Evolutionary conservation across 2,113 vertebrate species (phyloP).

Genomic region (Bufo gargarizans): DNA sequence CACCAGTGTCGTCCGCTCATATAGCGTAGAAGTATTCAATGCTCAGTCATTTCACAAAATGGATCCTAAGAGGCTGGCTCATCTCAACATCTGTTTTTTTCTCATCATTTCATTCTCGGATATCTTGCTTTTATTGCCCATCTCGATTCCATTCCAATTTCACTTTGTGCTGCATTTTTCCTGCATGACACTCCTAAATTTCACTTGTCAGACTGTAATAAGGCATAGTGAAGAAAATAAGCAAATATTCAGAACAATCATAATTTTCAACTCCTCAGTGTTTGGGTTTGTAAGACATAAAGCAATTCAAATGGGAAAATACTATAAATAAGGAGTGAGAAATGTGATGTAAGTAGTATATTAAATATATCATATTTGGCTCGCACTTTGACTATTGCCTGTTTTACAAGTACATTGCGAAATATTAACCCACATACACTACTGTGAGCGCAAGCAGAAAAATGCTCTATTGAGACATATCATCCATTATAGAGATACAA

Average conservation of each 20-base stretch:
- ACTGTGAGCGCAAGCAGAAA: not conserved
- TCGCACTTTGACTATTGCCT: slow-evolving; percentile 13
- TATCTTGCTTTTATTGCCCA: slow-evolving; percentile 18
- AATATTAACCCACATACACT: slow-evolving; percentile 23
- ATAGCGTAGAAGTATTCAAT: not conserved
- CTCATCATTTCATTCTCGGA: not conserved
- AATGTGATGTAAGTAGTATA: slow-evolving; percentile 14
- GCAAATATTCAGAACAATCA: slow-evolving; percentile 31
- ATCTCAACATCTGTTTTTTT: not conserved
- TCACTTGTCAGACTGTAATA: slow-evolving; percentile 17
- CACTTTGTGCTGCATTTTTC: slow-evolving; percentile 13
- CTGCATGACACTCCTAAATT: slow-evolving; percentile 3
- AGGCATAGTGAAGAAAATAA: slow-evolving; percentile 36
- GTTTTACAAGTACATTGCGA: slow-evolving; percentile 2
- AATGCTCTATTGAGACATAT: slow-evolving; percentile 16
- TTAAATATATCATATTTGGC: slow-evolving; percentile 37
- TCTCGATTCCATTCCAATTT: slow-evolving; percentile 32
- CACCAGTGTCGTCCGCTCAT: not conserved
- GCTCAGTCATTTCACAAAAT: not conserved
- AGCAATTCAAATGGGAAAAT: slow-evolving; percentile 30
- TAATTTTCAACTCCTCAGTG: slow-evolving; percentile 4
- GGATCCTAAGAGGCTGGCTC: not conserved
- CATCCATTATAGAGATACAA: slow-evolving; percentile 38
- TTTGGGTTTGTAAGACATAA: slow-evolving; percentile 34
- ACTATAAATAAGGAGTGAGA: not conserved